Conservation (phyloP, 2,888 invertebrate species). For the Erynnis tages region DNA sequence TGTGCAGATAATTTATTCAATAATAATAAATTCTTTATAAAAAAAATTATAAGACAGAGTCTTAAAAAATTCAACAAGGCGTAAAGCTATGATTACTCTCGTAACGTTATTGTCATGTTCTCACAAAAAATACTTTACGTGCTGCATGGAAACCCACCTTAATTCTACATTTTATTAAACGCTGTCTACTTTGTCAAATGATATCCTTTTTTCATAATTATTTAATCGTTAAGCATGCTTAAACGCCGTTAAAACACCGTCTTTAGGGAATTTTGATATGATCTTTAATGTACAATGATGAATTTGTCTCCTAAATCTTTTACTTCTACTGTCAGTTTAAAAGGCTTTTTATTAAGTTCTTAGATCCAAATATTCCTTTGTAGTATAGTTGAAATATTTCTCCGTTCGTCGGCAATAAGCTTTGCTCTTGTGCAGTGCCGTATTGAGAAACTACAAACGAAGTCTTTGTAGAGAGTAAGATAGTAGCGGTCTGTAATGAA, state of each 20-base stretch:
- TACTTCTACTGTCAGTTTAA: slow-evolving; percentile 2
- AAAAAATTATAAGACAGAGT: too few species aligned
- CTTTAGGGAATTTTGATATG: slow-evolving; percentile 20
- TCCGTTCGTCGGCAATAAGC: slow-evolving; percentile 6
- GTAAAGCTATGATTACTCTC: too few species aligned
- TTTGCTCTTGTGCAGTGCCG: slow-evolving; percentile 17
- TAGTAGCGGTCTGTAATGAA: slow-evolving; percentile 3
- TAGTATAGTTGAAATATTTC: slow-evolving; percentile 4
- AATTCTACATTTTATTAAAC: slow-evolving; percentile 26
- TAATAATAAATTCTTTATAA: too few species aligned
- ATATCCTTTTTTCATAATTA: slow-evolving; percentile 28
- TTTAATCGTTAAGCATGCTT: slow-evolving; percentile 3
- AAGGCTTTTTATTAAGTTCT: too few species aligned
- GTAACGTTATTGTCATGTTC: too few species aligned
- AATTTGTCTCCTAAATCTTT: slow-evolving; percentile 5
- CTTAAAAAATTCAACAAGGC: too few species aligned
- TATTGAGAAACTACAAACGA: slow-evolving; percentile 19
- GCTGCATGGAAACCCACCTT: neutral
- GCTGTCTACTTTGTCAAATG: slow-evolving; percentile 30
- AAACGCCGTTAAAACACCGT: slow-evolving; percentile 21
- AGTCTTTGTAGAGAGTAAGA: slow-evolving; percentile 20
- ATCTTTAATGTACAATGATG: neutral
- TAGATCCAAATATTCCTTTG: slow-evolving; percentile 1
- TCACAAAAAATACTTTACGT: too few species aligned
- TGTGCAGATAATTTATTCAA: too few species aligned